These are phyloP conservation scores for Acanthococcus lagerstroemiae DNA, from an alignment of 2,888 invertebrate genomes.

Conservation along the genomic window DNA sequence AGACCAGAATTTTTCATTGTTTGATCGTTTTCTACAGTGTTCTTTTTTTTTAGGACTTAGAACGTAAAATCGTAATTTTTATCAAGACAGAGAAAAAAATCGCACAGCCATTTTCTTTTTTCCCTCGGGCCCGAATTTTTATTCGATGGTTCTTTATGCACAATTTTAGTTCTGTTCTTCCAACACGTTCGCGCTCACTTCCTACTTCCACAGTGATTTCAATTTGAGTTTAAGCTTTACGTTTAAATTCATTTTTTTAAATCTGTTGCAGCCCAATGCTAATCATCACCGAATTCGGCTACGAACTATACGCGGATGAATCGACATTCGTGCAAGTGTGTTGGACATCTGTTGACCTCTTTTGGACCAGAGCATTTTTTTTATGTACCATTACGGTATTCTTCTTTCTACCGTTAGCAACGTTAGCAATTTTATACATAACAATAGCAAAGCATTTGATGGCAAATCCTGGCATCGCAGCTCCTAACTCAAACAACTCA, in stretches of 20 bases:
- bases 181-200: too few relatives aligned
- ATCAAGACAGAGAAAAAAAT: too few relatives aligned
- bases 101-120: too few relatives aligned
- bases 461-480: conserved; percentile 63
- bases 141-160: too few relatives aligned
- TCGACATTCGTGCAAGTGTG: conserved; percentile 61
- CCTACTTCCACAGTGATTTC: too few relatives aligned
- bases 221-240: too few relatives aligned
- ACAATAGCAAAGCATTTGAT: conserved; percentile 76
- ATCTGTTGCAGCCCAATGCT: conserved; percentile 63
- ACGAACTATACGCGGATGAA: conserved; percentile 62
- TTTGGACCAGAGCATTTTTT: conserved; percentile 72
- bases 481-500: conserved; percentile 44
- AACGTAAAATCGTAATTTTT: too few relatives aligned
- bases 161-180: too few relatives aligned
- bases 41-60: too few relatives aligned
- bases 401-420: conserved; percentile 71
- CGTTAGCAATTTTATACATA: conserved; percentile 71
- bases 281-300: conserved; percentile 60
- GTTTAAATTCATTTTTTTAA: background rate
- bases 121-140: too few relatives aligned
- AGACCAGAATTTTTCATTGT: too few relatives aligned
- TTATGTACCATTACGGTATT: conserved; percentile 68
- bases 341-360: conserved; percentile 64
- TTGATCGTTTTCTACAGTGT: too few relatives aligned